Base-by-base conservation (phyloP, 2,888 invertebrate species). In the Campopleginae sp. region DNA sequence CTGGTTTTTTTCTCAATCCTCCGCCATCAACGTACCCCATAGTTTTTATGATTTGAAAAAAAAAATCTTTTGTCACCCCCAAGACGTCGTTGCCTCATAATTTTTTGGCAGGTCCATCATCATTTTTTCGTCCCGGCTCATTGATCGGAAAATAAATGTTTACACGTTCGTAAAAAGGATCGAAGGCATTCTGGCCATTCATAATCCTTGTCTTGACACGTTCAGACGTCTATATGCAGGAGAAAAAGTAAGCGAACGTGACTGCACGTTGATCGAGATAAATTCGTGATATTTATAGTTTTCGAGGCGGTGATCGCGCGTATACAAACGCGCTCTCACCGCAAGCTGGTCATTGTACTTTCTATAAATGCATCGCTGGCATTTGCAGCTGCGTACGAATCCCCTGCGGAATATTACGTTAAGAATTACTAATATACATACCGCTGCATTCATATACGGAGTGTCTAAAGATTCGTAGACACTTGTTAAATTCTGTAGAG, bases 201-300 rank as follows among this genome's bases (percentile, higher is more conserved):
- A 44, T 68, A 27, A 71, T 48, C 46, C 71, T 42, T 23, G 66
- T 66, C 38, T 44, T 42, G 66, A 66, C 63, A 38, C 66, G 66
- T 38, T 42, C 38, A 42, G 42, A 66, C 42, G 66, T n/a, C 48
- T 71, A 63, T 78, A 74, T 19, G 58, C 58, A 54, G 27, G 12
- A 33, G 19, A 19, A 71, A 72, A 51, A 74, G 54, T 65, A 66
- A 46, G 63, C 44, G 72, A 84, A 87, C 83, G 87, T 84, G 87
- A 81, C 48, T 77, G 85, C 88, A 88, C 87, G 87, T 89, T 90
- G 88, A 89, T 90, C 89, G 87, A 86, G 89, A 91, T 90, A 89
- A 91, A 90, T 90, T 38, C 88, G 87, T 83, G 88, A 88, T 90
- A 89, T 90, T 90, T 90, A 91, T 89, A 89, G 89, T 74, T 74